A percentile compares a stretch with the other conserved stretches of the same genome.
Evolutionary conservation across 2,888 invertebrate genomes (phyloP).

Genomic region (Xestia c-nigrum): DNA sequence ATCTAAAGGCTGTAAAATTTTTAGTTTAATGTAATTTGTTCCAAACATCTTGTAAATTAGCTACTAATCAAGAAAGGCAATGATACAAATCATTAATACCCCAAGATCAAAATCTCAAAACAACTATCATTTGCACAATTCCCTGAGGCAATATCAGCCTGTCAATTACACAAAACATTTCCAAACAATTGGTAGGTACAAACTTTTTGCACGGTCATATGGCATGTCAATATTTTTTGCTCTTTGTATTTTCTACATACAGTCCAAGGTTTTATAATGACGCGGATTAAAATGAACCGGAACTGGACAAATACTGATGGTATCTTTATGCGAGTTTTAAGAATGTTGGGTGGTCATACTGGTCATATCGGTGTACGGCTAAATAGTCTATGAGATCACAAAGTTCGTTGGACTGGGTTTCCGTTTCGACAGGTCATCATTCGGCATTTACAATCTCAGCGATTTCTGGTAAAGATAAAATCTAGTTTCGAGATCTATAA

Average conservation of each 20-base stretch:
- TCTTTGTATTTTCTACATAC: conserved; percentile 17
- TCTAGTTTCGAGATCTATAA: background rate
- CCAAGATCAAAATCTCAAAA: conserved; percentile 10
- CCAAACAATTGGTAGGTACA: conserved; percentile 34
- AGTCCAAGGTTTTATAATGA: conserved; percentile 31
- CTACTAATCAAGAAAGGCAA: background rate
- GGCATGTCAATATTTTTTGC: conserved; percentile 47
- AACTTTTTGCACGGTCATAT: conserved; percentile 33
- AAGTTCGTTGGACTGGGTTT: conserved; percentile 48
- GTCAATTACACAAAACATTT: conserved; percentile 36
- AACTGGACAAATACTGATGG: conserved; percentile 41
- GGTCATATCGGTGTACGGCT: conserved; percentile 20
- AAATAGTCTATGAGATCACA: conserved; percentile 50
- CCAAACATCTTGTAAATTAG: background rate
- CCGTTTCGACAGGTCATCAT: conserved; percentile 33
- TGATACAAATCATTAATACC: background rate
- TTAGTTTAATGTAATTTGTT: too few species aligned
- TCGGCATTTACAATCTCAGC: conserved; percentile 6
- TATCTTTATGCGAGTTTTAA: conserved; percentile 38
- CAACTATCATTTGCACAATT: conserved; percentile 1
- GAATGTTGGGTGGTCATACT: conserved; percentile 24
- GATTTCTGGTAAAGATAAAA: background rate
- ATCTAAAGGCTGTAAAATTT: too few species aligned
- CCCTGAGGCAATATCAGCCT: conserved; percentile 2
- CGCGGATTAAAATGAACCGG: conserved; percentile 49